phyloP scores from a whole-genome alignment of 2,113 vertebrate genomes.

The Melanostigma gelatinosum region DNA sequence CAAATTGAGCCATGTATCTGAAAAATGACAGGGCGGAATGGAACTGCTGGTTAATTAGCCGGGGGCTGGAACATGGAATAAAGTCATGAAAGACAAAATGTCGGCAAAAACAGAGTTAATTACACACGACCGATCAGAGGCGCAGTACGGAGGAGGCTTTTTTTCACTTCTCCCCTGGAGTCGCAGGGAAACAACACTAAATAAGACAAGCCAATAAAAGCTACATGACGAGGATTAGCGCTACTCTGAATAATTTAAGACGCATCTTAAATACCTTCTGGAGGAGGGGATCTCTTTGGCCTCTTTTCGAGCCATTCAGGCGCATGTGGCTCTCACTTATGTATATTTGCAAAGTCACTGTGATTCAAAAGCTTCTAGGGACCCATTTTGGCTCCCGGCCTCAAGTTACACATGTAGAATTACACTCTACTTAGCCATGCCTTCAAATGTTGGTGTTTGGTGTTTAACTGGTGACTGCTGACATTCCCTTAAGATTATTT shows the following conservation, averaged over 20 bases:
- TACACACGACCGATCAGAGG: slow-evolving; percentile 19
- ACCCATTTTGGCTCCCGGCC: slow-evolving; percentile 10
- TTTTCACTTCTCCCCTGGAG: slow-evolving; percentile 25
- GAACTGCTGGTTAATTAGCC: slow-evolving; percentile 61
- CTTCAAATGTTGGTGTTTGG: not conserved
- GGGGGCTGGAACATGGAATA: slow-evolving; percentile 12
- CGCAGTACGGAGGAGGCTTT: not conserved
- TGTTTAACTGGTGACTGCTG: not conserved
- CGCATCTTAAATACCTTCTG: slow-evolving; percentile 63
- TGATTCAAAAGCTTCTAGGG: slow-evolving; percentile 3
- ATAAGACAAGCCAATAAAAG: slow-evolving; percentile 73
- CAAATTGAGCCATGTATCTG: slow-evolving; percentile 62
- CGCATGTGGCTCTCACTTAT: slow-evolving; percentile 25
- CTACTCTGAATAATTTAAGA: slow-evolving; percentile 77
- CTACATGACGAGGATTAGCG: slow-evolving; percentile 71
- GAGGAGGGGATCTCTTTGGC: slow-evolving; percentile 40
- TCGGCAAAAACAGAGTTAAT: slow-evolving; percentile 32
- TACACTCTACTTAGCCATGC: not conserved
- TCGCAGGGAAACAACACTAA: slow-evolving; percentile 49
- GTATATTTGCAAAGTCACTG: slow-evolving; percentile 39
- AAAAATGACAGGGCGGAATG: slow-evolving; percentile 50
- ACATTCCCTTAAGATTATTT: not conserved
- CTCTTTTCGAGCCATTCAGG: slow-evolving; percentile 32
- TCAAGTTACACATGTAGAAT: slow-evolving; percentile 1
- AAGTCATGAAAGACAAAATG: slow-evolving; percentile 49